These are phyloP conservation scores for Aphidoletes aphidimyza DNA, from an alignment of 2,888 invertebrate genomes.

Conservation along the genomic window DNA sequence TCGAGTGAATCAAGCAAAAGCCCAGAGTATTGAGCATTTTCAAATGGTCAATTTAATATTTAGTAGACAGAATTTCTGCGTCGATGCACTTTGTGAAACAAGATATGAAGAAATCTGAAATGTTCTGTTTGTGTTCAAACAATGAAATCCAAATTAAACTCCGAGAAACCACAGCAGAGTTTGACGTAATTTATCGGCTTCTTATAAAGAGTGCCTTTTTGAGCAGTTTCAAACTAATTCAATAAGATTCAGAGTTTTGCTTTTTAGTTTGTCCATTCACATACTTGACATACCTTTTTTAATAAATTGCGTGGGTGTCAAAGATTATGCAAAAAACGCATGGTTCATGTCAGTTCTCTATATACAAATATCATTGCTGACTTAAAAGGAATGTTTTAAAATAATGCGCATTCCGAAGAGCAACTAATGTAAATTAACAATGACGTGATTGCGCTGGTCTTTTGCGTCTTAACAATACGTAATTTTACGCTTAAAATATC, in stretches of 20 bases:
- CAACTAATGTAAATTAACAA: background rate
- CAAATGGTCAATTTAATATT: slow-evolving; percentile 36
- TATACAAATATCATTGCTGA: no score
- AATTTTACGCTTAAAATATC: background rate
- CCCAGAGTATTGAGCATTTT: background rate
- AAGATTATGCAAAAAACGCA: slow-evolving; percentile 2
- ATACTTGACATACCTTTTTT: background rate
- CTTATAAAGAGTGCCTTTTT: no score
- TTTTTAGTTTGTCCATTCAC: background rate
- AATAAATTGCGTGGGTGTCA: background rate
- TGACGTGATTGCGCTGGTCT: background rate
- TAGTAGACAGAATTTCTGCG: background rate
- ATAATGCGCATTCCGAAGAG: background rate
- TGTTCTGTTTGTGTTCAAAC: background rate
- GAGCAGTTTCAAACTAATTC: no score
- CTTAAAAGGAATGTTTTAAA: no score
- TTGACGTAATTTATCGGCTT: no score
- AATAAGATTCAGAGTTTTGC: background rate
- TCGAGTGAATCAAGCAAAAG: no score
- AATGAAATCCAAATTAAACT: background rate
- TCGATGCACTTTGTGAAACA: background rate
- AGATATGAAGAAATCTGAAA: background rate
- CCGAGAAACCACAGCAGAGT: no score
- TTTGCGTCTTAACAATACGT: background rate
- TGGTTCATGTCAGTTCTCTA: background rate